These are phyloP conservation scores for Galleria mellonella DNA, from an alignment of 1,140 invertebrate genomes.

Conservation along the genomic window DNA sequence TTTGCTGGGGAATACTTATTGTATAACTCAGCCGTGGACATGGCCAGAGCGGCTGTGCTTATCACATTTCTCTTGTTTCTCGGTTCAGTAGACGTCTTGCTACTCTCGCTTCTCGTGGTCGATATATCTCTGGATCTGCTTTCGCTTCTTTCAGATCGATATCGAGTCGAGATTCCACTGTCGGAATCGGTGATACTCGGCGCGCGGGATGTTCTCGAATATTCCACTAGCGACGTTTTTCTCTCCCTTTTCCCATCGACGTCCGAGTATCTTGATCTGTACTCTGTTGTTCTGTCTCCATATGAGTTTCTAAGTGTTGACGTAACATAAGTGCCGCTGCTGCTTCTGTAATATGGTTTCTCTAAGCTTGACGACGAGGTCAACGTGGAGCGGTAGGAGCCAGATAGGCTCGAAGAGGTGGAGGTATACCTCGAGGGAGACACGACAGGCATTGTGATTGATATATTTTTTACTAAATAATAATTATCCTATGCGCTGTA, in stretches of 20 bases:
- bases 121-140: constrained; percentile 57
- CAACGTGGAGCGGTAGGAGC: constrained; percentile 70
- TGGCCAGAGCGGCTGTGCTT: constrained; percentile 41
- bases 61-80: constrained; percentile 42
- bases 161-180: constrained; percentile 54
- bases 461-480: background rate
- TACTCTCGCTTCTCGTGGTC: constrained; percentile 60
- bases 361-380: constrained; percentile 67
- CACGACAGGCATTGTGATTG: constrained; percentile 74
- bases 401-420: constrained; percentile 51
- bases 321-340: constrained; percentile 60
- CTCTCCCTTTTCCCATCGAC: constrained; percentile 58
- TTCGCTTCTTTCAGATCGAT: constrained; percentile 54
- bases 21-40: constrained; percentile 76
- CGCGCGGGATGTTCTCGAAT: constrained; percentile 47
- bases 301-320: constrained; percentile 58
- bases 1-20: constrained; percentile 78
- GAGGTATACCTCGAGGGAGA: constrained; percentile 70
- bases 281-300: constrained; percentile 68
- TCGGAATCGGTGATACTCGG: constrained; percentile 67
- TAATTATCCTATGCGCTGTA: constrained; percentile 3
- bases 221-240: constrained; percentile 62
- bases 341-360: constrained; percentile 68
- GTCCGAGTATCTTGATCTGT: constrained; percentile 53
- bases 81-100: constrained; percentile 36